These are phyloP conservation scores for Paedocypris micromegethes DNA, from an alignment of 2,797 vertebrate genomes.

Conservation along the genomic window DNA sequence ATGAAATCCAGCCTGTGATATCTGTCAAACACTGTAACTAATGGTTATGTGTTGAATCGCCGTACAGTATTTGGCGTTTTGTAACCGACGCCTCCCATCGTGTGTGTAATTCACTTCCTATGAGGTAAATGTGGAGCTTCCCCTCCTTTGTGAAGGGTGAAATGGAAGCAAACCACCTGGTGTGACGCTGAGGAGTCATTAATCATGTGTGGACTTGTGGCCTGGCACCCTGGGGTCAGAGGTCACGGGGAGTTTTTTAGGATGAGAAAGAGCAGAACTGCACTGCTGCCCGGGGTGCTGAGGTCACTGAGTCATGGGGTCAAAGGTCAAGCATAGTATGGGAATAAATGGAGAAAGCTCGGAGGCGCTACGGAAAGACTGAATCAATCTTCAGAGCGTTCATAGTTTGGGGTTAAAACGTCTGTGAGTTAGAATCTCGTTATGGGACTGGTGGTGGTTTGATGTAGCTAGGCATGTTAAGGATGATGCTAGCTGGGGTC, in stretches of 20 bases:
- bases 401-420: too few species aligned
- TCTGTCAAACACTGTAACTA: too few species aligned
- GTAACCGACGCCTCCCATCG: conserved; percentile 1
- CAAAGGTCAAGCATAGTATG: conserved; percentile 56
- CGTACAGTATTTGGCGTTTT: background rate
- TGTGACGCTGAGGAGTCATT: conserved; percentile 77
- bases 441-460: too few species aligned
- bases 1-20: background rate
- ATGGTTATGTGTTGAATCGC: background rate
- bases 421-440: too few species aligned
- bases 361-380: background rate
- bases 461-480: too few species aligned
- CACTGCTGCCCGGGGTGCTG: conserved; percentile 41
- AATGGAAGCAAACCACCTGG: conserved; percentile 76
- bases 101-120: conserved; percentile 26
- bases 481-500: too few species aligned
- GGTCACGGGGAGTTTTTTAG: conserved; percentile 63
- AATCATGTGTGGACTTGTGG: conserved; percentile 82
- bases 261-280: conserved; percentile 60
- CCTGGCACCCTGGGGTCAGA: conserved; percentile 70
- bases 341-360: conserved; percentile 48
- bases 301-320: conserved; percentile 54
- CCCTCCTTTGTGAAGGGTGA: conserved; percentile 66
- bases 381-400: too few species aligned
- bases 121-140: conserved; percentile 17